These are phyloP conservation scores for Acleris laterana DNA, from an alignment of 2,888 invertebrate genomes.

Conservation along the genomic window DNA sequence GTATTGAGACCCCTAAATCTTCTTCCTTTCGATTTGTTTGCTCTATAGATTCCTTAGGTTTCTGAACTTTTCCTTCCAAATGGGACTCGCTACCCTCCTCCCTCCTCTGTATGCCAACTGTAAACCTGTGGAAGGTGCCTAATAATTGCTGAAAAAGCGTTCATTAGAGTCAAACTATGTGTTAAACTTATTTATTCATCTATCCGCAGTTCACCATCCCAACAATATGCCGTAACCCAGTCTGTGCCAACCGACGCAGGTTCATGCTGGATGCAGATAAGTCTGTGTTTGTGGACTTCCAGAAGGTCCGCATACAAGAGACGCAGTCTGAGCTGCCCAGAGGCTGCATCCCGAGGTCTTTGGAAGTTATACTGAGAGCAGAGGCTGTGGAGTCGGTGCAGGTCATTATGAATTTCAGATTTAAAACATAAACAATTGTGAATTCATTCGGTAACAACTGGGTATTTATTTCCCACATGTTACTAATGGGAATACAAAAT, in stretches of 20 bases:
- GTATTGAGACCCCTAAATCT: too few relatives aligned
- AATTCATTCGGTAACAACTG: too few relatives aligned
- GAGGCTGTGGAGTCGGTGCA: constrained; percentile 98
- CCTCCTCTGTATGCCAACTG: too few relatives aligned
- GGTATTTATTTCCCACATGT: too few relatives aligned
- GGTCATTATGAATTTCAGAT: constrained; percentile 57
- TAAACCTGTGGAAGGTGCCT: too few relatives aligned
- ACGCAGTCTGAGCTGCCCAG: constrained; percentile 98
- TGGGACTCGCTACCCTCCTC: too few relatives aligned
- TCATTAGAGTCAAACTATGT: not conserved
- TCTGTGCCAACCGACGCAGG: constrained; percentile 95
- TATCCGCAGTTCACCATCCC: constrained; percentile 93
- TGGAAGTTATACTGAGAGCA: constrained; percentile 97
- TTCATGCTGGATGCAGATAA: constrained; percentile 97
- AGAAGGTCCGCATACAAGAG: constrained; percentile 98
- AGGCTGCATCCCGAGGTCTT: constrained; percentile 97
- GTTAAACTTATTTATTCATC: not conserved
- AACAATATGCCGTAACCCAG: constrained; percentile 97
- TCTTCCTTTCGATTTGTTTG: too few relatives aligned
- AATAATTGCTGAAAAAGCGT: too few relatives aligned
- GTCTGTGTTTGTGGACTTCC: constrained; percentile 98
- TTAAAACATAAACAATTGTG: not conserved
- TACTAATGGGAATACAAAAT: too few relatives aligned
- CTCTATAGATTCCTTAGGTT: too few relatives aligned
- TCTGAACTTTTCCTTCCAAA: too few relatives aligned